phyloP scores from a whole-genome alignment of 2,113 vertebrate species.

The Clarias gariepinus region DNA sequence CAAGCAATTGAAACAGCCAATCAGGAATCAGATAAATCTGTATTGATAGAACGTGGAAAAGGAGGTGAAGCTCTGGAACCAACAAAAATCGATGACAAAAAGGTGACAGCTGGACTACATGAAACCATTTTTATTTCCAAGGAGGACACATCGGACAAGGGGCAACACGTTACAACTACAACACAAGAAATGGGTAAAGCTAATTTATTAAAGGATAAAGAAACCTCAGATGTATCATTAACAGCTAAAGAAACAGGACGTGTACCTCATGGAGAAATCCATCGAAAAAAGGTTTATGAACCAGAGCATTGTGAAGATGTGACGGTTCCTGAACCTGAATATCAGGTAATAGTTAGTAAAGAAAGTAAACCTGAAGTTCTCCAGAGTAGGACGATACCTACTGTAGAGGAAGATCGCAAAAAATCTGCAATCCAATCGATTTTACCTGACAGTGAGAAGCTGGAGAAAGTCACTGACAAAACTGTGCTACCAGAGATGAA shows the following conservation, averaged over 20 bases:
- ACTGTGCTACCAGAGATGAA: neutral
- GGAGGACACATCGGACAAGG: slow-evolving; percentile 11
- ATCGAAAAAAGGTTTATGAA: slow-evolving; percentile 7
- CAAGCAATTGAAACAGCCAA: neutral
- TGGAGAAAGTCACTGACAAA: slow-evolving; percentile 32
- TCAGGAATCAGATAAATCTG: neutral
- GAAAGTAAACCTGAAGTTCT: slow-evolving; percentile 18
- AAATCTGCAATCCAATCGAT: neutral
- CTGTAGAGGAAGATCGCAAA: slow-evolving; percentile 10
- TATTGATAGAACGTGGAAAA: slow-evolving; percentile 1
- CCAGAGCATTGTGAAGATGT: neutral
- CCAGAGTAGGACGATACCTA: neutral
- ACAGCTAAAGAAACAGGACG: slow-evolving; percentile 42
- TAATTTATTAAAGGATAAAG: slow-evolving; percentile 19
- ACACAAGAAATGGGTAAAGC: slow-evolving; percentile 23
- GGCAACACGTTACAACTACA: slow-evolving; percentile 28
- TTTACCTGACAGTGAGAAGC: slow-evolving; percentile 23
- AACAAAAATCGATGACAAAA: neutral
- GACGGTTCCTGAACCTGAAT: slow-evolving; percentile 10
- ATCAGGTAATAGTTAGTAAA: neutral
- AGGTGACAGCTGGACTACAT: slow-evolving; percentile 3
- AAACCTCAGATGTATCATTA: slow-evolving; percentile 14
- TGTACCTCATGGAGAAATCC: slow-evolving; percentile 14
- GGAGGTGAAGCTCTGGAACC: neutral
- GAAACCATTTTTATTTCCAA: slow-evolving; percentile 24